Evolutionary conservation across 2,888 invertebrate genomes (phyloP).

Genomic region (Dendrolimus pini): DNA sequence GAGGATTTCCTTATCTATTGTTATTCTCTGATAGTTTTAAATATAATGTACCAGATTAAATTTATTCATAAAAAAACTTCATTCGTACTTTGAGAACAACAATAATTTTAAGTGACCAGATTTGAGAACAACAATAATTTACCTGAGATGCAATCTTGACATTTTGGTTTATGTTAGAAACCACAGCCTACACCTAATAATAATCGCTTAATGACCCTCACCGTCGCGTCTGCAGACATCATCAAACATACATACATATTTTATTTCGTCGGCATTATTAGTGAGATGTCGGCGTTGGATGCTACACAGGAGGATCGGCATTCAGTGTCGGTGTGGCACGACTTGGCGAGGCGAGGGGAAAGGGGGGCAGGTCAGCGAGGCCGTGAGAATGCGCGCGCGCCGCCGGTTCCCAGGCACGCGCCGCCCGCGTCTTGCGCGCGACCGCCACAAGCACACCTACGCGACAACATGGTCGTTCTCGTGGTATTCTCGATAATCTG

Average conservation of each 20-base stretch:
- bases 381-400: conserved; percentile 75
- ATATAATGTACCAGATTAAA: no score
- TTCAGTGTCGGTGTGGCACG: conserved; percentile 26
- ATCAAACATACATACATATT: neutral
- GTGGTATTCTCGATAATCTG: no score
- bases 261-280: neutral
- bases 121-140: no score
- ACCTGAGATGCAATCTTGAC: no score
- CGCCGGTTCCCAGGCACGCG: conserved; percentile 74
- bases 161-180: no score
- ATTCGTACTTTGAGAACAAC: no score
- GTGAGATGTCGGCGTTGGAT: conserved; percentile 1
- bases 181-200: neutral
- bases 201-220: neutral
- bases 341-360: conserved; percentile 13
- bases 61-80: no score
- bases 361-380: conserved; percentile 52
- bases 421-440: conserved; percentile 58
- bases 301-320: conserved; percentile 11
- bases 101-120: no score
- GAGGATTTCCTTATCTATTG: no score
- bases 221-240: neutral
- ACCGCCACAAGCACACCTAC: conserved; percentile 20
- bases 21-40: no score
- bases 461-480: neutral